phyloP scores from a whole-genome alignment of 1,140 invertebrate species.

The Drosophila guanche region DNA sequence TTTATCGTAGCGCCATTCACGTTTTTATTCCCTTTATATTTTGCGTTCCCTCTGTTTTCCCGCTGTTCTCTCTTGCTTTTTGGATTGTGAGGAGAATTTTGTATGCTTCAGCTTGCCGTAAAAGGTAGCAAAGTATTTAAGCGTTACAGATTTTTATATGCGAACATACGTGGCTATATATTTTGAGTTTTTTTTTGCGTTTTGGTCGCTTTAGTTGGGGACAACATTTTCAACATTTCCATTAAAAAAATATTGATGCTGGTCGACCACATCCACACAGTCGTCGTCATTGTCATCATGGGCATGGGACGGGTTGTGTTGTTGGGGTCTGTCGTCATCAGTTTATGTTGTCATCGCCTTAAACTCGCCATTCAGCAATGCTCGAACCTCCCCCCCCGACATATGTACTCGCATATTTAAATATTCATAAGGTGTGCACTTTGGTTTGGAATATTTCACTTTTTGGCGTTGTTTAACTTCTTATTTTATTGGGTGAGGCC shows the following conservation, averaged over 20 bases:
- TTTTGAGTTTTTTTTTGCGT: constrained; percentile 37
- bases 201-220: constrained; percentile 33
- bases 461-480: constrained; percentile 21
- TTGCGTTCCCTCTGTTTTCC: constrained; percentile 13
- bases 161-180: constrained; percentile 22
- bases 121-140: constrained; percentile 79
- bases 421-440: constrained; percentile 80
- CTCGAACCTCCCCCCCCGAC: constrained; percentile 17
- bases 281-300: constrained; percentile 52
- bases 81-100: constrained; percentile 28
- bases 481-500: constrained; percentile 60
- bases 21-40: constrained; percentile 59
- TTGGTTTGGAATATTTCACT: constrained; percentile 38
- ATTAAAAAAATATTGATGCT: constrained; percentile 76
- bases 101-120: constrained; percentile 66
- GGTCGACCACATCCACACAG: constrained; percentile 23
- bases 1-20: constrained; percentile 46
- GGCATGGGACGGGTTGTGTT: constrained; percentile 29
- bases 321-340: constrained; percentile 67
- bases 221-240: constrained; percentile 76
- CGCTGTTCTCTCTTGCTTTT: constrained; percentile 3
- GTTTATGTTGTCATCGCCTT: constrained; percentile 80
- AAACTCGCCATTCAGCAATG: constrained; percentile 61
- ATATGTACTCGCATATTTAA: constrained; percentile 51
- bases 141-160: constrained; percentile 65